phyloP scores from a whole-genome alignment of 2,797 vertebrate species.

The Anomalospiza imberbis region DNA sequence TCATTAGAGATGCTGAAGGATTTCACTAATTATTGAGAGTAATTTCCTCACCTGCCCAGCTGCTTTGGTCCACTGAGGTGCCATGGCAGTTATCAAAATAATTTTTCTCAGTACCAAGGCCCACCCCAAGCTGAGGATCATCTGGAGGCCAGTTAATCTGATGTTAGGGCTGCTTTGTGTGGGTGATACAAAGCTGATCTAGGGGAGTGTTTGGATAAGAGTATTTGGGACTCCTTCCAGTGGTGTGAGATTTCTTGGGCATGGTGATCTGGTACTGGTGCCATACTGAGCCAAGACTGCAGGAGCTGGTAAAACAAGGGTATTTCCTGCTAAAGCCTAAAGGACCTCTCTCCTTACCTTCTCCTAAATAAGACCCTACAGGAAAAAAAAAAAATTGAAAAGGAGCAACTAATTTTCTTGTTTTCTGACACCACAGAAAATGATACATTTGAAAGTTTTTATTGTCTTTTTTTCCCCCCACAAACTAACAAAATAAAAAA shows the following conservation, averaged over 20 bases:
- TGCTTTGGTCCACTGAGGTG: background rate
- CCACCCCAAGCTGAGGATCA: background rate
- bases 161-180: background rate
- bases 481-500: background rate
- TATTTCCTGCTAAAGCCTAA: background rate
- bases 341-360: background rate
- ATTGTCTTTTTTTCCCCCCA: background rate
- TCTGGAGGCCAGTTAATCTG: background rate
- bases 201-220: background rate
- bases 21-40: background rate
- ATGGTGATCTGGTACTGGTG: background rate
- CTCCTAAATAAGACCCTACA: background rate
- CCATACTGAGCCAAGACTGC: background rate
- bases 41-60: background rate
- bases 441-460: background rate
- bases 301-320: background rate
- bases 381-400: accelerated
- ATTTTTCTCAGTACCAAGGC: background rate
- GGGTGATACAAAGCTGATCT: background rate
- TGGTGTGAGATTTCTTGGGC: constrained; percentile 5
- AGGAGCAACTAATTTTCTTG: background rate
- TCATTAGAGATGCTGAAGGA: background rate
- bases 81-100: background rate
- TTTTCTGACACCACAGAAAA: background rate
- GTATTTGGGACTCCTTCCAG: constrained; percentile 17